Evolutionary conservation across 2,113 vertebrate genomes (phyloP).

Genomic region (Urocolius indicus): DNA sequence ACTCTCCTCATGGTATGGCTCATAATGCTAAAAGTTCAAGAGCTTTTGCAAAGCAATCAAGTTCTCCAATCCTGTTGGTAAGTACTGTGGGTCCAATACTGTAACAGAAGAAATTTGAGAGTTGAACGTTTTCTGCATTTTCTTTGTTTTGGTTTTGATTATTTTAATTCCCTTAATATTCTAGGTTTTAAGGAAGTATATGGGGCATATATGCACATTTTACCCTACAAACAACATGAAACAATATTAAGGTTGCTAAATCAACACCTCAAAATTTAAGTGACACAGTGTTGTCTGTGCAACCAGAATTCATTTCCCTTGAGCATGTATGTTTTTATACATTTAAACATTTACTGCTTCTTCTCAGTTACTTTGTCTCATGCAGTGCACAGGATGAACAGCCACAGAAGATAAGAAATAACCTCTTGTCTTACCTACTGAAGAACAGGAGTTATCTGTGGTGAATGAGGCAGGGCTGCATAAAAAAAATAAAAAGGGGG

Average conservation of each 20-base stretch:
- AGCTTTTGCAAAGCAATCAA: neutral
- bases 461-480: neutral
- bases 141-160: neutral
- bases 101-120: neutral
- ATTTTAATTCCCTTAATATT: neutral
- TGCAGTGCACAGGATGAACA: neutral
- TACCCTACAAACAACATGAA: neutral
- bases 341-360: neutral
- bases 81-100: neutral
- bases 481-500: neutral
- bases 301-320: neutral
- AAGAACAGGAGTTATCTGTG: neutral
- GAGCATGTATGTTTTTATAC: neutral
- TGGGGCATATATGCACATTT: neutral
- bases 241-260: neutral
- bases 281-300: neutral
- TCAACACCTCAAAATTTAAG: neutral
- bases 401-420: neutral
- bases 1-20: neutral
- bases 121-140: neutral
- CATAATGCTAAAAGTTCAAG: neutral
- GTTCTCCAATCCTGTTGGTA: neutral
- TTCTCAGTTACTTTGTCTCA: neutral
- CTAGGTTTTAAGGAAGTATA: neutral
- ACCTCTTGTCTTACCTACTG: neutral